A percentile compares a stretch with the other conserved stretches of the same genome.
Evolutionary conservation across 2,113 vertebrate species (phyloP).

Genomic region (Origma solitaria): DNA sequence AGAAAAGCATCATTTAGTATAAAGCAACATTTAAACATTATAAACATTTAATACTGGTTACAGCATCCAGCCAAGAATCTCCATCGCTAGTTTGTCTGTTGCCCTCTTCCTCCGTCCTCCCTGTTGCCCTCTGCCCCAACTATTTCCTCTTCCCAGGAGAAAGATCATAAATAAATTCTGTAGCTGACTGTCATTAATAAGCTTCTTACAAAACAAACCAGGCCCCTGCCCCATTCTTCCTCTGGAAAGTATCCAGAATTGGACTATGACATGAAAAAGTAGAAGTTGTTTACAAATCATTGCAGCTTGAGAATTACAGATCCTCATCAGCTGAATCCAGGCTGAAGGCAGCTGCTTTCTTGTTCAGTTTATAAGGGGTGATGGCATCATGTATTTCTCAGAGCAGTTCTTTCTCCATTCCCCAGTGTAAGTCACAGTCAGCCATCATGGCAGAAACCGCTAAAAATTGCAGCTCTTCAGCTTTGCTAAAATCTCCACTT

Average conservation of each 20-base stretch:
- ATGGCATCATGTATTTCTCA: neutral
- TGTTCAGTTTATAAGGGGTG: neutral
- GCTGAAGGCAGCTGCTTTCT: neutral
- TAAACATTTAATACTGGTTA: constrained; percentile 61
- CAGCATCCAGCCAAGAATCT: constrained; percentile 35
- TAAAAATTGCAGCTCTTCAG: neutral
- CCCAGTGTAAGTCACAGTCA: neutral
- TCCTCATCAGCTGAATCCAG: neutral
- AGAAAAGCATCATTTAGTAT: constrained; percentile 54
- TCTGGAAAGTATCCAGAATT: constrained; percentile 33
- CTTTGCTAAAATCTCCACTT: neutral
- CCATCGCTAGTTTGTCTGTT: neutral
- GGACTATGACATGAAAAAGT: constrained; percentile 15
- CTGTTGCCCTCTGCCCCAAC: neutral
- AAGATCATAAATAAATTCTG: constrained; percentile 25
- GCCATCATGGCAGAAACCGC: constrained; percentile 5
- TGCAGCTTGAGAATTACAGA: constrained; percentile 21
- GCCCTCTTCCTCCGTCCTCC: neutral
- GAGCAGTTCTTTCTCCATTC: neutral
- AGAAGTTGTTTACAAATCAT: constrained; percentile 32
- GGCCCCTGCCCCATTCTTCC: neutral
- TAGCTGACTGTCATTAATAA: constrained; percentile 41
- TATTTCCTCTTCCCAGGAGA: neutral
- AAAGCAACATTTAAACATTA: constrained; percentile 63
- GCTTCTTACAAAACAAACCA: neutral